phyloP scores from a whole-genome alignment of 1,140 invertebrate genomes.

The silkworm (Bombyx mori) region ASM3026992v2 NC_085114.1:8376001-8376500 shows the following conservation, averaged over 20 bases:
- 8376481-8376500: slow-evolving; percentile 79
- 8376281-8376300: slow-evolving; percentile 92
- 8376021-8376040: slow-evolving; percentile 11
- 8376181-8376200: slow-evolving; percentile 76
- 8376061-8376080: slow-evolving; percentile 70
- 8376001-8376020: slow-evolving; percentile 80
- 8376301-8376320: slow-evolving; percentile 87
- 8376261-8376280: slow-evolving; percentile 79
- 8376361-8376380: slow-evolving; percentile 81
- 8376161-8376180: slow-evolving; percentile 75
- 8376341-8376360: slow-evolving; percentile 97
- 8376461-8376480: background rate
- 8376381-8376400: slow-evolving; percentile 63
- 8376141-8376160: slow-evolving; percentile 85
- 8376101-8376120: slow-evolving; percentile 84
- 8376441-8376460: background rate
- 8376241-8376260: slow-evolving; percentile 78
- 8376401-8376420: background rate
- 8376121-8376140: slow-evolving; percentile 79
- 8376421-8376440: background rate
- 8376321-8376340: slow-evolving; percentile 90
- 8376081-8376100: slow-evolving; percentile 89
- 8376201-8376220: slow-evolving; percentile 90
- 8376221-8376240: slow-evolving; percentile 83
- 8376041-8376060: slow-evolving; percentile 4